Conservation (phyloP, 2,113 vertebrate species). For the Mastomys natalensis region DNA sequence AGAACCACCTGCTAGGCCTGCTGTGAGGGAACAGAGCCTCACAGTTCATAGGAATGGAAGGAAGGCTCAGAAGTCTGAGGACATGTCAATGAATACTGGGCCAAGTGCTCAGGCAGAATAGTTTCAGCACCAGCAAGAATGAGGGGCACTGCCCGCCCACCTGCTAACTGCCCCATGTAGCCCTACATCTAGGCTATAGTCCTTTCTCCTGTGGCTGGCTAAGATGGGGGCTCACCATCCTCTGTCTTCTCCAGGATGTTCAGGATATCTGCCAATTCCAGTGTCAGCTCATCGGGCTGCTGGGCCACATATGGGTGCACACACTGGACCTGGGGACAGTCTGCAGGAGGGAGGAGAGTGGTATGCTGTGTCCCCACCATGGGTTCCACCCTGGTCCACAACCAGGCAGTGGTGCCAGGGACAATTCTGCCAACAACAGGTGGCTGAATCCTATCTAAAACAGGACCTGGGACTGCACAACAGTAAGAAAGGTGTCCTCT, state of each 20-base stretch:
- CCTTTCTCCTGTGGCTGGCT: neutral
- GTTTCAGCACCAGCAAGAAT: neutral
- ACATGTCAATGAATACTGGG: neutral
- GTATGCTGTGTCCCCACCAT: rapidly evolving
- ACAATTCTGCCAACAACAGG: neutral
- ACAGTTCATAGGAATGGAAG: neutral
- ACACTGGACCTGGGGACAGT: constrained; percentile 97
- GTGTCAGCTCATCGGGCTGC: constrained; percentile 95
- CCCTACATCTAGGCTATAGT: rapidly evolving
- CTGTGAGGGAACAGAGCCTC: no score
- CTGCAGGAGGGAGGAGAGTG: constrained; percentile 76
- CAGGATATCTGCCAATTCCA: constrained; percentile 96
- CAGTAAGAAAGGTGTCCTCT: neutral
- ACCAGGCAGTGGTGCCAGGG: neutral
- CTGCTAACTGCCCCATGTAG: neutral
- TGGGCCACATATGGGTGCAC: constrained; percentile 96
- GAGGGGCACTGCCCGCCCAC: neutral
- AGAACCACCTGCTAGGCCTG: neutral
- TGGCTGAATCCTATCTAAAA: no score
- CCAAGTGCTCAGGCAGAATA: no score
- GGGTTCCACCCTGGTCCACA: rapidly evolving
- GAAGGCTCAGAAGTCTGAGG: neutral
- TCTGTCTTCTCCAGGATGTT: constrained; percentile 95
- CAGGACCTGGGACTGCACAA: rapidly evolving
- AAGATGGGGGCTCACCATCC: constrained; percentile 88